Evolutionary conservation across 2,113 vertebrate genomes (phyloP).

Genomic region (Anoura caudifer): DNA sequence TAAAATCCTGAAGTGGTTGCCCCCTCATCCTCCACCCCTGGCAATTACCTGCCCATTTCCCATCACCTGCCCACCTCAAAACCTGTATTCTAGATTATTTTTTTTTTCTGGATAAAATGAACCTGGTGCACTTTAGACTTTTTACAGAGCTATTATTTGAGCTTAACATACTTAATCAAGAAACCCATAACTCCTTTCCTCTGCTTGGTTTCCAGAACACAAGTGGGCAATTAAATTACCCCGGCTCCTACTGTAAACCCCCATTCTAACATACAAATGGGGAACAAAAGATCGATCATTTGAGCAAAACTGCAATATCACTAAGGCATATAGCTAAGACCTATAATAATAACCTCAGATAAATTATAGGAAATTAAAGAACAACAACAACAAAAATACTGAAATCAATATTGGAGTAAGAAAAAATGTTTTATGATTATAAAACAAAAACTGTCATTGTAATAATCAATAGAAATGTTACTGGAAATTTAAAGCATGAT

Average conservation of each 20-base stretch:
- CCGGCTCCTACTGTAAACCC: neutral
- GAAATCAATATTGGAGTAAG: neutral
- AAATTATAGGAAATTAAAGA: neutral
- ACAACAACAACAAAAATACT: neutral
- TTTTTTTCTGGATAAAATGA: neutral
- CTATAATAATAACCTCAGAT: neutral
- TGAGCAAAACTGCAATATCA: neutral
- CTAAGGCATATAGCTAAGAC: neutral
- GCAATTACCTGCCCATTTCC: neutral
- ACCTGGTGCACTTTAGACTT: neutral
- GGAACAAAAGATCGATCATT: neutral
- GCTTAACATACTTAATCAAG: neutral
- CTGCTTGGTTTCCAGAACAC: neutral
- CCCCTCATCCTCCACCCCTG: rapidly evolving
- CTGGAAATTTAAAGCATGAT: neutral
- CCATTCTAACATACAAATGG: neutral
- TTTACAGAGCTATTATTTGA: neutral
- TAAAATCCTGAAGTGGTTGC: too few species aligned
- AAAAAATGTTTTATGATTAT: neutral
- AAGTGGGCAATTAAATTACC: neutral
- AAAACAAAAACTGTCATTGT: neutral
- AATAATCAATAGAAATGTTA: neutral
- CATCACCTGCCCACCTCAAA: rapidly evolving
- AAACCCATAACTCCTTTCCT: rapidly evolving
- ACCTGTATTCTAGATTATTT: neutral